These are phyloP conservation scores for Stichodactyla helianthus DNA, from an alignment of 64 coral and sea anemone species.

Conservation along the genomic window DNA sequence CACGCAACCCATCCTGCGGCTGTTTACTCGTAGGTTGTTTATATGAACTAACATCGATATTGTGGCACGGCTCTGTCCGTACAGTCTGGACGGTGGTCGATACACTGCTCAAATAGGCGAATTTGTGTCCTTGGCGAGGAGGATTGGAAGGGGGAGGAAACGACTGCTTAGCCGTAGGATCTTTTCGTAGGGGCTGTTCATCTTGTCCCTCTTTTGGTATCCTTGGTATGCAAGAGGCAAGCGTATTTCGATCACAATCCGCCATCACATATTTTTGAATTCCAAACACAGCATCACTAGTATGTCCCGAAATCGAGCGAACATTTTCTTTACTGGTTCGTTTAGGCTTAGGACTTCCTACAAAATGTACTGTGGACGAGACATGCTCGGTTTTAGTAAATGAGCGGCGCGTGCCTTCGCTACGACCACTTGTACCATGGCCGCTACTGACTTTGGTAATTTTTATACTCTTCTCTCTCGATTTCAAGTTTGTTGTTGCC, in stretches of 20 bases:
- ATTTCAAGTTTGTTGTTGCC: slow-evolving; percentile 53
- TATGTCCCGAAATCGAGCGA: slow-evolving; percentile 28
- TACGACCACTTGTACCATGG: slow-evolving; percentile 34
- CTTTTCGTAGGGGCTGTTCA: slow-evolving; percentile 72
- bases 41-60: slow-evolving; percentile 46
- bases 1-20: slow-evolving; percentile 51
- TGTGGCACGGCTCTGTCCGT: slow-evolving; percentile 57
- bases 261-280: slow-evolving; percentile 51
- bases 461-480: slow-evolving; percentile 64
- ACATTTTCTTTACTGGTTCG: slow-evolving; percentile 31
- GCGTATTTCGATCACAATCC: slow-evolving; percentile 69
- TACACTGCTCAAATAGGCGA: slow-evolving; percentile 31
- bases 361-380: slow-evolving; percentile 26
- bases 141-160: slow-evolving; percentile 54
- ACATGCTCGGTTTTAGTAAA: slow-evolving; percentile 1
- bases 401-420: slow-evolving; percentile 16
- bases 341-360: neutral
- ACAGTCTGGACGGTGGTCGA: slow-evolving; percentile 54
- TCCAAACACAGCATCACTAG: slow-evolving; percentile 38
- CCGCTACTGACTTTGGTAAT: slow-evolving; percentile 35
- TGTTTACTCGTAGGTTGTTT: slow-evolving; percentile 82
- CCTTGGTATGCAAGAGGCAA: slow-evolving; percentile 82
- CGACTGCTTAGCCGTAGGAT: slow-evolving; percentile 30
- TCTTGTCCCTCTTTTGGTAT: slow-evolving; percentile 69
- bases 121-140: slow-evolving; percentile 52